Evolutionary conservation across 2,888 invertebrate genomes (phyloP).

Genomic region (Sylvicola cinctus): DNA sequence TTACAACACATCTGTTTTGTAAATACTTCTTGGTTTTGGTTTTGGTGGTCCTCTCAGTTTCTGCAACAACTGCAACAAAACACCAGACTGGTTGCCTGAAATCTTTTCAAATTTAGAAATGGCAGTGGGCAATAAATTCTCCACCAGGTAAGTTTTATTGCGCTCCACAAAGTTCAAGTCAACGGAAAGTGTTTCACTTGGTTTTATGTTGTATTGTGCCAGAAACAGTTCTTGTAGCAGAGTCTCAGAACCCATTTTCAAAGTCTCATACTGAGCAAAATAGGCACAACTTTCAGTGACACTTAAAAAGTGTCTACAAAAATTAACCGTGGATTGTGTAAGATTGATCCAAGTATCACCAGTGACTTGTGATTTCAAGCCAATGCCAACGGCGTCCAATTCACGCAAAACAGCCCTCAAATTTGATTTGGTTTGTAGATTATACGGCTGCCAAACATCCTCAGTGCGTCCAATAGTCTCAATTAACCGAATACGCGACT

Average conservation of each 20-base stretch:
- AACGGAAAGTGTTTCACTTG: slow-evolving; percentile 17
- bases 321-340: slow-evolving; percentile 22
- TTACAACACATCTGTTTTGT: slow-evolving; percentile 24
- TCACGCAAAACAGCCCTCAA: slow-evolving; percentile 20
- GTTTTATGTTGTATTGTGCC: slow-evolving; percentile 21
- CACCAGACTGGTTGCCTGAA: slow-evolving; percentile 16
- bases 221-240: slow-evolving; percentile 19
- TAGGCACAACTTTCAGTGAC: slow-evolving; percentile 21
- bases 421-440: slow-evolving; percentile 23
- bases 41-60: slow-evolving; percentile 16
- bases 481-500: slow-evolving; percentile 19
- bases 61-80: slow-evolving; percentile 15
- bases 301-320: slow-evolving; percentile 21
- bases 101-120: slow-evolving; percentile 19
- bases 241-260: slow-evolving; percentile 17
- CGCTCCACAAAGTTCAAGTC: slow-evolving; percentile 24
- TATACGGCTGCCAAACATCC: slow-evolving; percentile 24
- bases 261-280: slow-evolving; percentile 21
- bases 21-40: slow-evolving; percentile 24
- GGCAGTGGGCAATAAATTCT: slow-evolving; percentile 20
- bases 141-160: slow-evolving; percentile 21
- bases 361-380: slow-evolving; percentile 14
- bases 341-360: slow-evolving; percentile 26
- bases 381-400: slow-evolving; percentile 19
- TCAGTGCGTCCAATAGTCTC: slow-evolving; percentile 24